phyloP scores from a whole-genome alignment of 2,888 invertebrate genomes.

The Dorcus hopei region DNA sequence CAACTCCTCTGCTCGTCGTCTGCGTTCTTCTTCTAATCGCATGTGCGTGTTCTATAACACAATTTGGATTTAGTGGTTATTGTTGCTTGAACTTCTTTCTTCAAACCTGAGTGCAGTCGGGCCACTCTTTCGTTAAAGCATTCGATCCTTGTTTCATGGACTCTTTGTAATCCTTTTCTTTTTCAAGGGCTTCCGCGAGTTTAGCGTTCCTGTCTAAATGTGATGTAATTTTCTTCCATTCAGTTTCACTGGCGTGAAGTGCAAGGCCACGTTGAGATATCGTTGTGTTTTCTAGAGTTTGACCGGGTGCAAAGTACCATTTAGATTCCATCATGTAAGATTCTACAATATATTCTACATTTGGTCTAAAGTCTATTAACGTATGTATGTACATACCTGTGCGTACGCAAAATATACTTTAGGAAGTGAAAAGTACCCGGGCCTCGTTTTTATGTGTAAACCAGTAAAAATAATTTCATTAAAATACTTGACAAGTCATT shows the following conservation, averaged over 20 bases:
- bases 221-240: slow-evolving; percentile 40
- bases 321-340: slow-evolving; percentile 36
- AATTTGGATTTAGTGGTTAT: neutral
- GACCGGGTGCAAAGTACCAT: slow-evolving; percentile 41
- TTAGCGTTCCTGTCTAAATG: slow-evolving; percentile 41
- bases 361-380: no score
- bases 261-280: slow-evolving; percentile 41
- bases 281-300: slow-evolving; percentile 38
- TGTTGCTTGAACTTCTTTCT: neutral
- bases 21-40: slow-evolving; percentile 22
- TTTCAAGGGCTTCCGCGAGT: slow-evolving; percentile 36
- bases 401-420: no score
- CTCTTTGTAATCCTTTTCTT: slow-evolving; percentile 43
- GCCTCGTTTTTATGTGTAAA: no score
- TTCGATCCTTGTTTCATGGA: slow-evolving; percentile 47
- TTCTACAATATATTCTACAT: no score
- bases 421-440: no score
- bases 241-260: slow-evolving; percentile 36
- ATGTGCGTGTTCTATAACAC: slow-evolving; percentile 23
- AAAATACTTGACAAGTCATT: no score
- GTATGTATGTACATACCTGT: no score
- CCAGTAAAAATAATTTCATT: no score
- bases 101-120: slow-evolving; percentile 46
- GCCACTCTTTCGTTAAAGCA: slow-evolving; percentile 49
- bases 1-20: slow-evolving; percentile 13